Evolutionary conservation across 2,888 invertebrate species (phyloP), one percentile per base, ranked within the genome.

Genomic region (Trichopoda pennipes): DNA sequence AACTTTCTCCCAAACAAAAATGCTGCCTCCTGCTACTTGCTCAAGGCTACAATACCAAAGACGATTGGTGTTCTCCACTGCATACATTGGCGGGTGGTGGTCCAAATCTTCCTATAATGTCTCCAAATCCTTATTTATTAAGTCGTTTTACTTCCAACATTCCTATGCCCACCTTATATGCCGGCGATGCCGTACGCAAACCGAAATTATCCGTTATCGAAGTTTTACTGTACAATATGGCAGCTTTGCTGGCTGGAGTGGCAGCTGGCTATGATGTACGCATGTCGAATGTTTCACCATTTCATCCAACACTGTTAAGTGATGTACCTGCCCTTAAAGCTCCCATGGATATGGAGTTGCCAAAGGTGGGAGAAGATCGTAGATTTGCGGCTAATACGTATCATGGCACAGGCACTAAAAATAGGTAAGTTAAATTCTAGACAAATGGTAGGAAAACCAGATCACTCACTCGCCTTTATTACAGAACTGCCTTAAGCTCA

Each of bases 251-350:
- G 88, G 98, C 98, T 3, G 95, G 97, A 32, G 96, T 98, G 51
- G 97, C 96, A 3, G 95, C 96, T 49, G 98, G 98, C 0, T 98
- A 96, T 89, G 98, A 98, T 92, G 95, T 98, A 69, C 93, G 97
- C 88, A 93, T 96, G 90, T 96, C 97, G 56, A 97, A 97, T 89
- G 94, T 96, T 68, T 95, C 96, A 85, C 95, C 96, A 0, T 92
- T 96, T 84, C 96, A 96, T 92, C 96, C 96, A 9, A 93, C 94
- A 79, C 90, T 96, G 80, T 94, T 96, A 28, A 89, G 87, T 70
- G 89, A 90, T 55, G 85, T 89, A 88, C 95, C 96, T 0, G 94
- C 94, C 80, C 49, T 91, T 42, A 90, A 89, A 83, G 88, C 90
- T 1, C 87, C 90, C 19, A 88, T 88, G 84, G 86, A 87, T 75